Conservation (phyloP, 2,888 invertebrate genomes). For the Bugula neritina region DNA sequence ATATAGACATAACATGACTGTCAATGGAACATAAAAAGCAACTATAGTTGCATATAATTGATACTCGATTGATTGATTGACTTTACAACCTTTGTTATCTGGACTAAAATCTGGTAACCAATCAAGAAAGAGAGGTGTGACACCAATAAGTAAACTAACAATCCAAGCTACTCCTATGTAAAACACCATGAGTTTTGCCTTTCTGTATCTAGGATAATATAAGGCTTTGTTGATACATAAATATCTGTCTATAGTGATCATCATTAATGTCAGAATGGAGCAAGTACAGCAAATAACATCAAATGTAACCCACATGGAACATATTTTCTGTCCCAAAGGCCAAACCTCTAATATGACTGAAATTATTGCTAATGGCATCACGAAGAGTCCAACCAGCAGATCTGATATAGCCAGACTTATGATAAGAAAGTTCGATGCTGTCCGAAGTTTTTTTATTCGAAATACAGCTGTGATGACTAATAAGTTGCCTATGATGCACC, state of each 20-base stretch:
- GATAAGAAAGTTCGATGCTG: slow-evolving; percentile 54
- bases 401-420: slow-evolving; percentile 58
- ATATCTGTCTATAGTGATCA: slow-evolving; percentile 59
- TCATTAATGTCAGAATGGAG: slow-evolving; percentile 58
- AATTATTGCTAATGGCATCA: slow-evolving; percentile 57
- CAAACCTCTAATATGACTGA: slow-evolving; percentile 50
- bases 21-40: slow-evolving; percentile 88
- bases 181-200: slow-evolving; percentile 78
- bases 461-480: slow-evolving; percentile 57
- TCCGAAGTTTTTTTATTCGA: slow-evolving; percentile 55
- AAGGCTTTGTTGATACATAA: slow-evolving; percentile 68
- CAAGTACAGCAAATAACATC: slow-evolving; percentile 59
- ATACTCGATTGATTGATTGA: slow-evolving; percentile 89
- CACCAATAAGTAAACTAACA: slow-evolving; percentile 83
- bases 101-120: slow-evolving; percentile 39
- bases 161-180: slow-evolving; percentile 85
- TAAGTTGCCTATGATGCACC: slow-evolving; percentile 57
- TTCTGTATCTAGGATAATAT: slow-evolving; percentile 88
- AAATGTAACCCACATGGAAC: slow-evolving; percentile 57
- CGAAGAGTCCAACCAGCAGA: slow-evolving; percentile 56
- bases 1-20: slow-evolving; percentile 94
- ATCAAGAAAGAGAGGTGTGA: slow-evolving; percentile 66
- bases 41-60: slow-evolving; percentile 85
- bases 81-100: slow-evolving; percentile 62
- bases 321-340: slow-evolving; percentile 50